A percentile compares a stretch with the other conserved stretches of the same genome.
Evolutionary conservation across 2,797 vertebrate species (phyloP).

Genomic region (Lithobates sylvaticus): DNA sequence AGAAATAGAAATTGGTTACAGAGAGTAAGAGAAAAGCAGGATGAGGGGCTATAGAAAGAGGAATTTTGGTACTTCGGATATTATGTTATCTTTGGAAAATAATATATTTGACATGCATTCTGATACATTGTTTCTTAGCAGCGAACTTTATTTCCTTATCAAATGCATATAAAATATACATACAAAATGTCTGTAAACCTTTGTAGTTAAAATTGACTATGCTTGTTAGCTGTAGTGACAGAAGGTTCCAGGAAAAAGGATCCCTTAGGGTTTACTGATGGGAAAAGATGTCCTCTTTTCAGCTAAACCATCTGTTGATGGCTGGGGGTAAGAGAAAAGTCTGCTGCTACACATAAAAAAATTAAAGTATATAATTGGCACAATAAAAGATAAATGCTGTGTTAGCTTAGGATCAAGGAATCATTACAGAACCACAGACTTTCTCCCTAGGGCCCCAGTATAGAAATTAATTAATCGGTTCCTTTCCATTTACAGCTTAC

Average conservation of each 20-base stretch:
- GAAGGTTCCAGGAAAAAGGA: slow-evolving; percentile 13
- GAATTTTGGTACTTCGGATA: too few species aligned
- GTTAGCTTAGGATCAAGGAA: background rate
- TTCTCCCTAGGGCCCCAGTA: background rate
- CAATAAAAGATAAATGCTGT: background rate
- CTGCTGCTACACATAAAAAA: background rate
- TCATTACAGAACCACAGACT: background rate
- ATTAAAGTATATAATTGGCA: background rate
- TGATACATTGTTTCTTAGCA: too few species aligned
- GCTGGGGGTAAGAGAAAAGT: background rate
- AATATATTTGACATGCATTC: too few species aligned
- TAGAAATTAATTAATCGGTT: background rate
- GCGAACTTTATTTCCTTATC: too few species aligned
- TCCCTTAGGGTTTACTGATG: slow-evolving; percentile 14
- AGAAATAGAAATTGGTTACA: background rate
- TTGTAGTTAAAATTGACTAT: background rate
- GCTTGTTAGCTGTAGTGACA: slow-evolving; percentile 1
- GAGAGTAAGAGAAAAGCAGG: too few species aligned
- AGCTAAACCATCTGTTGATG: slow-evolving; percentile 23
- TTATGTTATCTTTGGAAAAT: too few species aligned
- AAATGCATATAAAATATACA: background rate
- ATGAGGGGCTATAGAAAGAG: too few species aligned
- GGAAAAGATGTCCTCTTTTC: slow-evolving; percentile 1
- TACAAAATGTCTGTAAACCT: background rate
- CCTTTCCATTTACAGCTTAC: background rate